Evolutionary conservation across 2,113 vertebrate genomes (phyloP).

Genomic region (Dasyornis broadbenti): DNA sequence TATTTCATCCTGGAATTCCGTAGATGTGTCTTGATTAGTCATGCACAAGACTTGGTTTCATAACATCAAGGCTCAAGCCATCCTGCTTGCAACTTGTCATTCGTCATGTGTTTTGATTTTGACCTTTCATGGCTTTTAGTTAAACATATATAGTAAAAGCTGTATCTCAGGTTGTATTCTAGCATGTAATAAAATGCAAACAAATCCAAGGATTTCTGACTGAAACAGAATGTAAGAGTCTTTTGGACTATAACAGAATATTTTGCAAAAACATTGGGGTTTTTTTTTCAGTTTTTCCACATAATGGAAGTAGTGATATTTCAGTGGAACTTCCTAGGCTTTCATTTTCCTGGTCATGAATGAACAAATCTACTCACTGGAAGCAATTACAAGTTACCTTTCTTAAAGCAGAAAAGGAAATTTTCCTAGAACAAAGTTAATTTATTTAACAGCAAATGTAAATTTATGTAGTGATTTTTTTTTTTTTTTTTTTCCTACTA

Average conservation of each 20-base stretch:
- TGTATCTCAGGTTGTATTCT: background rate
- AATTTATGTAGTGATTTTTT: background rate
- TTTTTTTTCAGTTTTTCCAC: background rate
- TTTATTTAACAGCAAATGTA: background rate
- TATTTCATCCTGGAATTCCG: conserved; percentile 28
- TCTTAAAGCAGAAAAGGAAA: background rate
- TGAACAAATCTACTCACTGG: background rate
- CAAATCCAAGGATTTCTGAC: background rate
- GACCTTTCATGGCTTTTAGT: background rate
- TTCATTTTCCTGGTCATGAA: background rate
- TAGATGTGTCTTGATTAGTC: conserved; percentile 55
- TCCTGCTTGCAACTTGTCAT: background rate
- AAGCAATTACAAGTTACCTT: background rate
- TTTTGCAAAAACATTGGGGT: background rate
- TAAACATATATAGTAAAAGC: background rate
- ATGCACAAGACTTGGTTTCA: conserved; percentile 25
- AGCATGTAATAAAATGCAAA: background rate
- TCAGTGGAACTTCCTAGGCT: background rate
- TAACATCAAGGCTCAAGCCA: background rate
- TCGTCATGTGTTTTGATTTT: background rate
- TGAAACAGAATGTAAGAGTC: background rate
- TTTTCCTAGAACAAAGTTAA: background rate
- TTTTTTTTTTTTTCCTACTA: background rate
- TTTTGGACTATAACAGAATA: background rate
- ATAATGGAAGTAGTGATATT: background rate